Evolutionary conservation across 2,113 vertebrate genomes (phyloP), one percentile per base, ranked within the genome.

Genomic region (Takifugu bimaculatus): DNA sequence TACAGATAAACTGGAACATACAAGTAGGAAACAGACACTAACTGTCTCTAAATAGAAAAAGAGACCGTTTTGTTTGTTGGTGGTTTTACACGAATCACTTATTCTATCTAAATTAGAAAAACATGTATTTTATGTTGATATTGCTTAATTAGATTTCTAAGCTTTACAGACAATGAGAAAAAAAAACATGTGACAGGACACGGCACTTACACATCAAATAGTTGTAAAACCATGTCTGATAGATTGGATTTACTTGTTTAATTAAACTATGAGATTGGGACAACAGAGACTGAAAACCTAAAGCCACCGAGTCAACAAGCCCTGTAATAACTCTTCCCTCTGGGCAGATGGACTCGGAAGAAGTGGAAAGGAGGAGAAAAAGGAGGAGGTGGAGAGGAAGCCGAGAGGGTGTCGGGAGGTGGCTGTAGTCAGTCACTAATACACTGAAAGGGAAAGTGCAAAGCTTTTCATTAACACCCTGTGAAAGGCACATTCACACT

Each of bases 401-500:
- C 15, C 57, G 50, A 75, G 54, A 85, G 79, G 86, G 81, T 63
- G 77, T 68, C 85, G 70, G 68, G 44, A 54, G 87, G 82, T 20
- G 61, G 89, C 70, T 85, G 85, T 72, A 88, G 88, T 69, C 82
- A 66, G 64, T 75, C 83, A 86, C 80, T 85, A 89, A 90, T 88
- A 72, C 75, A 84, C 67, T 92, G 91, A 94, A 93, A 93, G 83
- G 85, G 82, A 88, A 86, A 87, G 81, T 60, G 88, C 91, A 94
- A 93, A 95, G 92, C 92, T 94, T 94, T 95, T 95, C 92, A 96
- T 96, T 95, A 94, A 94, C 88, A 91, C 88, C 86, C 90, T 89
- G 90, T 93, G 92, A 94, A 94, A 94, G 93, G 92, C 92, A 90
- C 85, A 90, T 92, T 93, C 92, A 89, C 91, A 90, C 89, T 90